Conservation (phyloP, 2,113 vertebrate genomes). For the Raphicerus campestris region DNA sequence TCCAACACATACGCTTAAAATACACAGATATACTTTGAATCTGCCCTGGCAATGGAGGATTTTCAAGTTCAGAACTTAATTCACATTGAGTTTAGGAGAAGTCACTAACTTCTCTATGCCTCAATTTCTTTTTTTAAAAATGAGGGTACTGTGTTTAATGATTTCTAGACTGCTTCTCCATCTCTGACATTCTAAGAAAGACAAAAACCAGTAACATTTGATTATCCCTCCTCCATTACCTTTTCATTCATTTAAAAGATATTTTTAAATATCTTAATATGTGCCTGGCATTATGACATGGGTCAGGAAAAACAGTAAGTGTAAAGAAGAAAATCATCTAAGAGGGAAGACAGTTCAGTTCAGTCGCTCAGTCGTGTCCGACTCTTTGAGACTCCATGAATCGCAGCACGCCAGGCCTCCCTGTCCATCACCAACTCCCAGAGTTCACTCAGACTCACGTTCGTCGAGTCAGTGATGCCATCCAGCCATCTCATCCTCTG, state of each 20-base stretch:
- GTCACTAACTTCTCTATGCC: not conserved
- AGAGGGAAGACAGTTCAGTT: not conserved
- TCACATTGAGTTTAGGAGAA: not conserved
- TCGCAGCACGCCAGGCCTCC: too few relatives aligned
- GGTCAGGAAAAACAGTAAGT: not conserved
- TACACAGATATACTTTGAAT: not conserved
- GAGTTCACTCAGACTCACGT: too few relatives aligned
- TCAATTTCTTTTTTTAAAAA: not conserved
- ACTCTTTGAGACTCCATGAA: too few relatives aligned
- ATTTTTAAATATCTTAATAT: not conserved
- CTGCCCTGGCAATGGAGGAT: not conserved
- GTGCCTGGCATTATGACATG: not conserved
- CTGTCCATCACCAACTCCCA: too few relatives aligned
- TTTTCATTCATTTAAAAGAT: not conserved
- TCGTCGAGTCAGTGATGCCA: too few relatives aligned
- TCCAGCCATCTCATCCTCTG: too few relatives aligned
- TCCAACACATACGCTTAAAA: not conserved
- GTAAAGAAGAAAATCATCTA: not conserved
- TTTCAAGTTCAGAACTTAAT: not conserved
- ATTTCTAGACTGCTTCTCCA: not conserved
- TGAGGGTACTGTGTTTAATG: not conserved
- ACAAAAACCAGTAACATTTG: not conserved
- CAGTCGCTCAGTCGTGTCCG: too few relatives aligned
- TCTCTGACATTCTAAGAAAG: not conserved
- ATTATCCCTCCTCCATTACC: not conserved